phyloP scores from a whole-genome alignment of 2,888 invertebrate genomes.

The Brachyptera putata region DNA sequence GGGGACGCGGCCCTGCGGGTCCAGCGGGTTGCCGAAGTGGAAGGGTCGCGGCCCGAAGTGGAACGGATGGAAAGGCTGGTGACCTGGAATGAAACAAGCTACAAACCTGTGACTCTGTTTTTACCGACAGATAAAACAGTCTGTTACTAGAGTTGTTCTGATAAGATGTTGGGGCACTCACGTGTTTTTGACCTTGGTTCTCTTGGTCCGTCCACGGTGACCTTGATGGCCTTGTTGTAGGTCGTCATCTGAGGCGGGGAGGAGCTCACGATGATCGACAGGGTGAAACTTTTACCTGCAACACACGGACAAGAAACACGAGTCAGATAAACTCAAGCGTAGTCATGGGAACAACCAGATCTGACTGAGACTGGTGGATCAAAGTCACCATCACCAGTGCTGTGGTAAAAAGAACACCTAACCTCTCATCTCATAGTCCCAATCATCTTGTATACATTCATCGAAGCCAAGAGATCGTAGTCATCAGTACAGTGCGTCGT shows the following conservation, averaged over 20 bases:
- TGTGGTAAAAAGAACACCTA: too few species aligned
- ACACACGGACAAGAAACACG: too few species aligned
- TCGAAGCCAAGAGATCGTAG: too few species aligned
- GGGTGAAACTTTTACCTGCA: conserved; percentile 45
- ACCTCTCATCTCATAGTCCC: too few species aligned
- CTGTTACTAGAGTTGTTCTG: background rate
- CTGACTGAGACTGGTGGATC: too few species aligned
- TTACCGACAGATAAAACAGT: background rate
- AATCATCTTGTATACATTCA: too few species aligned
- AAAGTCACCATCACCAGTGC: too few species aligned
- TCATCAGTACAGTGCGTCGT: too few species aligned
- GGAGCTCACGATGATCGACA: conserved; percentile 46
- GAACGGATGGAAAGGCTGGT: conserved; percentile 84
- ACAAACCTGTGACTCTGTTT: conserved; percentile 6
- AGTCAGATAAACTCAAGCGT: background rate
- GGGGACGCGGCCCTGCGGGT: conserved; percentile 45
- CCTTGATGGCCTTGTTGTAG: conserved; percentile 95
- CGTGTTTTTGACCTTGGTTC: conserved; percentile 93
- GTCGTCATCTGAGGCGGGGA: conserved; percentile 65
- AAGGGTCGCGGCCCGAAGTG: conserved; percentile 75
- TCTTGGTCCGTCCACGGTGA: conserved; percentile 95
- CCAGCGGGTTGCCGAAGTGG: conserved; percentile 79
- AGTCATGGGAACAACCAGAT: too few species aligned
- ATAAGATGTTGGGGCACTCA: conserved; percentile 41
- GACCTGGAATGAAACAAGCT: conserved; percentile 48